Conservation (phyloP, 1,140 invertebrate genomes). For the Hyles vespertilio region DNA sequence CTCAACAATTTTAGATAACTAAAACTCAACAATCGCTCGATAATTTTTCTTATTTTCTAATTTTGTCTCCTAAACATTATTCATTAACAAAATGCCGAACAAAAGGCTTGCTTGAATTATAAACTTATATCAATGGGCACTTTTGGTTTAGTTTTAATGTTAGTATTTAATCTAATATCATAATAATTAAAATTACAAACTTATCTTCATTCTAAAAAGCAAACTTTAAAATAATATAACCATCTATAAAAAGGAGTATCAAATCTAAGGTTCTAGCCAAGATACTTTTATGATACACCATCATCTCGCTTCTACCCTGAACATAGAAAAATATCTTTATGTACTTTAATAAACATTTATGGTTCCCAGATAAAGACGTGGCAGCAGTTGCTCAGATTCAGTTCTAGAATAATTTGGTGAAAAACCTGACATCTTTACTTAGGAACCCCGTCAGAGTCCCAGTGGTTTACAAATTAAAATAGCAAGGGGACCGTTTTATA, state of each 20-base stretch:
- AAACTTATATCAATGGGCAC: slow-evolving; percentile 77
- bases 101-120: slow-evolving; percentile 67
- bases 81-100: slow-evolving; percentile 65
- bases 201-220: slow-evolving; percentile 70
- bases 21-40: slow-evolving; percentile 71
- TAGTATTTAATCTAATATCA: slow-evolving; percentile 73
- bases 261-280: slow-evolving; percentile 70
- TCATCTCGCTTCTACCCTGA: slow-evolving; percentile 57
- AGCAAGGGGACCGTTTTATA: slow-evolving; percentile 59
- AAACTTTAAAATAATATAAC: slow-evolving; percentile 69
- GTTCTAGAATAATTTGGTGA: slow-evolving; percentile 20
- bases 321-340: slow-evolving; percentile 75
- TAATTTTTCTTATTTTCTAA: slow-evolving; percentile 70
- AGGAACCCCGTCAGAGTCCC: slow-evolving; percentile 37
- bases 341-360: slow-evolving; percentile 59
- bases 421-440: slow-evolving; percentile 41
- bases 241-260: slow-evolving; percentile 71
- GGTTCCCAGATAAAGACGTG: slow-evolving; percentile 47
- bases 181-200: slow-evolving; percentile 74
- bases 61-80: slow-evolving; percentile 74
- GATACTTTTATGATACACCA: slow-evolving; percentile 66
- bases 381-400: slow-evolving; percentile 13
- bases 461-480: slow-evolving; percentile 45
- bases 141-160: slow-evolving; percentile 77
- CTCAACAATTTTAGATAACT: slow-evolving; percentile 75